phyloP scores from a whole-genome alignment of 2,888 invertebrate genomes.

The Phymatocera aterrima region DNA sequence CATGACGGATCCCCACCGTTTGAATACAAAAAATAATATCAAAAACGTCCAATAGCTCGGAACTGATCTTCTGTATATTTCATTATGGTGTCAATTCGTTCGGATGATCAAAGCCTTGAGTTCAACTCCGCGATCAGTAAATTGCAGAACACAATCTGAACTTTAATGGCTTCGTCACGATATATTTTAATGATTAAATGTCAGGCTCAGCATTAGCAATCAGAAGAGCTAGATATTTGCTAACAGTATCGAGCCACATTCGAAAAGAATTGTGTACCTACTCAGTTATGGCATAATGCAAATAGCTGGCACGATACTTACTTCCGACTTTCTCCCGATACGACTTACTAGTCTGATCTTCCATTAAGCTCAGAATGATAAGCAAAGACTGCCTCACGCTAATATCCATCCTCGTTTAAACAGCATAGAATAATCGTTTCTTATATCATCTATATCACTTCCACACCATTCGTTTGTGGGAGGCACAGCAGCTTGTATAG shows the following conservation, averaged over 20 bases:
- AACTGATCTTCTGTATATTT: background rate
- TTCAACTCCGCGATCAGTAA: background rate
- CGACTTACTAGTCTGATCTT: background rate
- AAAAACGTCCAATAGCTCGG: background rate
- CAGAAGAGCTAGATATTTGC: background rate
- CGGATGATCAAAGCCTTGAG: constrained; percentile 7
- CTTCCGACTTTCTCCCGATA: background rate
- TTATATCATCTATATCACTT: too few species aligned
- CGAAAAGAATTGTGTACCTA: background rate
- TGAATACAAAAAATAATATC: background rate
- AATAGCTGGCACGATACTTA: background rate
- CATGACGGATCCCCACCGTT: background rate
- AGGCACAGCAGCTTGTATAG: too few species aligned
- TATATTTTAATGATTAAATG: constrained; percentile 11
- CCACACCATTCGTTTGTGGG: too few species aligned
- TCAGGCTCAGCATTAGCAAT: background rate
- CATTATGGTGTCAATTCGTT: background rate
- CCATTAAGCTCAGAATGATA: background rate
- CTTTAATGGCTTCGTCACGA: background rate
- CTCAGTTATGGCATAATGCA: background rate
- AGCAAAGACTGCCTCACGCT: background rate
- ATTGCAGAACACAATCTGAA: background rate
- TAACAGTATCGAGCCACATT: background rate
- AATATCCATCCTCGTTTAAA: background rate
- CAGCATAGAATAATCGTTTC: background rate